Conservation (phyloP, 1,140 invertebrate species). For the Orchestia grillus region DNA sequence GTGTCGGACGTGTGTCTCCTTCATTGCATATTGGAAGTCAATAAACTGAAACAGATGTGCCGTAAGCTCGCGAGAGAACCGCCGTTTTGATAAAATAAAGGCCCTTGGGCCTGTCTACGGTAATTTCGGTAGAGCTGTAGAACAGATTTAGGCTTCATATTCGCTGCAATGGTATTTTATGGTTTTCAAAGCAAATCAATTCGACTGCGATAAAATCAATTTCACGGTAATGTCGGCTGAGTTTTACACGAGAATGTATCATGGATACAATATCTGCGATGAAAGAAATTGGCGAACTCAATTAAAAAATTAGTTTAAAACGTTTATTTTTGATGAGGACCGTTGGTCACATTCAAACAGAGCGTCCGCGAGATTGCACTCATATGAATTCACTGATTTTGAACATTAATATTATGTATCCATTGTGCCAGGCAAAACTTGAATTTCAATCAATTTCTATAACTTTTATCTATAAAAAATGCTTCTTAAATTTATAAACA, state of each 20-base stretch:
- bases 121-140: neutral
- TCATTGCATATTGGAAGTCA: slow-evolving; percentile 8
- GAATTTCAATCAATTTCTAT: no score
- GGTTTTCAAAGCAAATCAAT: neutral
- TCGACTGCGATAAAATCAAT: neutral
- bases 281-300: no score
- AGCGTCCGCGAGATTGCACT: no score
- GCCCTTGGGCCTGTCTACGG: neutral
- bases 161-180: neutral
- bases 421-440: no score
- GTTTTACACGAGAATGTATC: neutral
- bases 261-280: neutral
- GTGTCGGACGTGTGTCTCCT: neutral
- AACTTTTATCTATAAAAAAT: no score
- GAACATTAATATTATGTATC: no score
- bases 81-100: neutral
- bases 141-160: neutral
- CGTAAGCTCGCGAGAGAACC: neutral
- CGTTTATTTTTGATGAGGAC: no score
- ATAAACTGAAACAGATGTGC: neutral
- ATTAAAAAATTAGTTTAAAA: no score
- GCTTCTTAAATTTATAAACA: no score
- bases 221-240: neutral
- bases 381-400: no score
- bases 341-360: no score